These are phyloP conservation scores for Actenoides hombroni DNA, from an alignment of 2,113 vertebrate species.

Conservation along the genomic window DNA sequence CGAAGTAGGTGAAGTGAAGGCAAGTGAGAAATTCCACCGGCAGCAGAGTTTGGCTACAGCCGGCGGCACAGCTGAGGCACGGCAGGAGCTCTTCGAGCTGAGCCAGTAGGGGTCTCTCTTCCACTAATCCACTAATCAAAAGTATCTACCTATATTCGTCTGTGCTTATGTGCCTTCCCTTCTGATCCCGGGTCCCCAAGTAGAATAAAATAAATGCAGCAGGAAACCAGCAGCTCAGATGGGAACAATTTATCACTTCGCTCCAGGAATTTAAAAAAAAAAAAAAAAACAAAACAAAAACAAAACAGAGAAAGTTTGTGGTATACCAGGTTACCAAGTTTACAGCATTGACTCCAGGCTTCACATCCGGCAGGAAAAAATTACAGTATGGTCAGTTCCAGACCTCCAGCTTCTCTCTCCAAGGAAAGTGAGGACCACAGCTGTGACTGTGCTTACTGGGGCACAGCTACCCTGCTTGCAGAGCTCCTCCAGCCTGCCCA, in stretches of 20 bases:
- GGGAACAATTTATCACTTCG: background rate
- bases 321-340: background rate
- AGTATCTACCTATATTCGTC: background rate
- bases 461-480: background rate
- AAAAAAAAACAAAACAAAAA: too few relatives aligned
- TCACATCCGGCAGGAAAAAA: background rate
- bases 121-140: conserved; percentile 41
- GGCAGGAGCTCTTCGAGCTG: background rate
- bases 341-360: background rate
- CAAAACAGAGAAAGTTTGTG: background rate
- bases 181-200: background rate
- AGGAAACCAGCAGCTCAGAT: background rate
- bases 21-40: background rate
- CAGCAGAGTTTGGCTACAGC: fast-evolving
- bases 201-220: background rate
- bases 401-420: background rate
- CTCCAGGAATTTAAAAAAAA: background rate
- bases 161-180: background rate
- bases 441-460: background rate
- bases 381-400: background rate
- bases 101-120: conserved; percentile 77
- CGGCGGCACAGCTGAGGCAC: fast-evolving
- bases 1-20: background rate
- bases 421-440: background rate
- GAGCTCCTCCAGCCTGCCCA: background rate